Evolutionary conservation across 92 coral and sea anemone genomes (phyloP), one percentile per base, ranked within the genome.

Genomic region (Zoanthus solanderi): DNA sequence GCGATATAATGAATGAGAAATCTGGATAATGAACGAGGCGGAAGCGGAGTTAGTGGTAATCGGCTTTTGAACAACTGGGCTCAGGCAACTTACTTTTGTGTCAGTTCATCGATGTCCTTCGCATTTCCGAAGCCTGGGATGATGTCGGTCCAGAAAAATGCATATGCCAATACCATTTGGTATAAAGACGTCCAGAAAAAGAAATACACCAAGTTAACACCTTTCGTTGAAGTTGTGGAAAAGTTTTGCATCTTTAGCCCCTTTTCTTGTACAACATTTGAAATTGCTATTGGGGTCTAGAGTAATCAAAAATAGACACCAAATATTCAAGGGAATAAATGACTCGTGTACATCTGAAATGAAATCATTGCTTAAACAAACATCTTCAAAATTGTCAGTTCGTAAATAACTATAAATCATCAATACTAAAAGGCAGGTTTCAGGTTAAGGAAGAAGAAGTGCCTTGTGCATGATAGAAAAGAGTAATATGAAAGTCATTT

Each of bases 41-140:
- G 23, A 23, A 23, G 23, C 23, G 23, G 23, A 23, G 2, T 37
- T 37, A 37, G 42, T 37, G 2, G 42, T 37, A 37, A 37, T 37
- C 42, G 42, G 42, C 42, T 37, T 37, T 37, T 37, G 42, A 37
- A 1, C 42, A 37, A 37, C 42, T 37, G 4, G 42, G 2, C 6
- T 15, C 66, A 60, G 54, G 16, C 23, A 2, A 90, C 98, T 52
- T 84, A 95, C 98, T 95, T 95, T 80, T 81, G 84, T 73, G 95
- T 91, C 88, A 95, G 90, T 30, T 94, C 88, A 17, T 48, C 60
- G 79, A 94, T 69, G 54, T 79, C 84, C 65, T 42, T 34, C 50
- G 92, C 90, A 48, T 92, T 85, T 83, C 98, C 98, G 92, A 88
- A 95, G 76, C 93, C 84, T 6, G 98, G 98, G 31, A 95, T 82